A percentile compares a stretch with the other conserved stretches of the same genome.
These are phyloP conservation scores for Periplaneta americana DNA, from an alignment of 1,140 invertebrate genomes.

Conservation along the genomic window DNA sequence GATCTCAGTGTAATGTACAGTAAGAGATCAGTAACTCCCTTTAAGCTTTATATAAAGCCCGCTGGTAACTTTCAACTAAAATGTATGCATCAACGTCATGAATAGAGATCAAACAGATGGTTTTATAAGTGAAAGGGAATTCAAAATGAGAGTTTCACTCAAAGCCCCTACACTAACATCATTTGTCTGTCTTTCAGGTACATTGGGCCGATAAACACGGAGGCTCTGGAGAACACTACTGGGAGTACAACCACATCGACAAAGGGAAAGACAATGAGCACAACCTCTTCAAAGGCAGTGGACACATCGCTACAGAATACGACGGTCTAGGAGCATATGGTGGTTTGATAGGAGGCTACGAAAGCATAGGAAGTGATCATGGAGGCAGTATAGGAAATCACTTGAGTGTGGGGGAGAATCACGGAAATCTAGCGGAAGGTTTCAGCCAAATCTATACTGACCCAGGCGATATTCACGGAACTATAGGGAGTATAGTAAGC, in stretches of 20 bases:
- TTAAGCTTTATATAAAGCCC: too few relatives aligned
- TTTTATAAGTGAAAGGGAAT: too few relatives aligned
- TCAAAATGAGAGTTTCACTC: too few relatives aligned
- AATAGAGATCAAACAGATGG: too few relatives aligned
- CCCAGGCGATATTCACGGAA: background rate
- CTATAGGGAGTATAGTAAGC: background rate
- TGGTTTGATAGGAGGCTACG: background rate
- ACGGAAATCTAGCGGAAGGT: background rate
- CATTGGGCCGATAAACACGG: background rate
- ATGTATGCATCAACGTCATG: too few relatives aligned
- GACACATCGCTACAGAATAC: background rate
- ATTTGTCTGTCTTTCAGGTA: background rate
- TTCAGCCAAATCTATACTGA: background rate
- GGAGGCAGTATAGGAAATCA: background rate
- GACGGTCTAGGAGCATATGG: background rate
- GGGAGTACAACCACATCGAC: constrained; percentile 1
- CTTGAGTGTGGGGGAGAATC: background rate
- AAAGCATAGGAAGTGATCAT: background rate
- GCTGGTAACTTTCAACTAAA: too few relatives aligned
- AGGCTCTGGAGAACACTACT: background rate
- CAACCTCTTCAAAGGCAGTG: background rate
- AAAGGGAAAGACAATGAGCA: background rate
- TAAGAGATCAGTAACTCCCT: too few relatives aligned
- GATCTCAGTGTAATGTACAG: too few relatives aligned
- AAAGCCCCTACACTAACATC: too few relatives aligned